phyloP scores from a whole-genome alignment of 2,797 vertebrate species.

The Vireo griseus region DNA sequence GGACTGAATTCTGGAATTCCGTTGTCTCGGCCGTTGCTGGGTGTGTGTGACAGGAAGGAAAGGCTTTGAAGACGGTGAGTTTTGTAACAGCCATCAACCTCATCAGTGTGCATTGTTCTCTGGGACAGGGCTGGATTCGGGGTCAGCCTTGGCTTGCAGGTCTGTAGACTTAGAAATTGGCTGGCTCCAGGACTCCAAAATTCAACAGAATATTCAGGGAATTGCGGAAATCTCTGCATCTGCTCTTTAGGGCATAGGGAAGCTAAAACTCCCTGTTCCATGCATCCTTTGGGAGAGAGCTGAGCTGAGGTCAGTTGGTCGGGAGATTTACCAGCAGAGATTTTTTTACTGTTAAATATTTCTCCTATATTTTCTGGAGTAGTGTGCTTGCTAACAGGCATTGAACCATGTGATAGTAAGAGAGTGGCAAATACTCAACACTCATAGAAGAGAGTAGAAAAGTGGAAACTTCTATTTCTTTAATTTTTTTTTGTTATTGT shows the following conservation, averaged over 20 bases:
- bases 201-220: background rate
- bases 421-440: background rate
- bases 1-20: background rate
- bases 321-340: background rate
- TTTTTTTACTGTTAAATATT: background rate
- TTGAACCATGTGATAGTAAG: background rate
- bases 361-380: background rate
- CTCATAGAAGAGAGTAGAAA: background rate
- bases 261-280: background rate
- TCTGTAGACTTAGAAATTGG: background rate
- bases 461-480: background rate
- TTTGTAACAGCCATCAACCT: background rate
- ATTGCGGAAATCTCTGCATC: background rate
- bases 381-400: background rate
- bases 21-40: fast-evolving
- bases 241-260: fast-evolving
- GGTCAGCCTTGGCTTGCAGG: background rate
- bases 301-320: background rate
- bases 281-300: background rate
- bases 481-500: background rate
- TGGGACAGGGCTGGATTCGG: background rate
- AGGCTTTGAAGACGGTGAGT: background rate
- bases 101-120: fast-evolving
- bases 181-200: background rate
- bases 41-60: background rate